Conservation (phyloP, 92 coral and sea anemone species). For the Isaurus tuberculatus region DNA sequence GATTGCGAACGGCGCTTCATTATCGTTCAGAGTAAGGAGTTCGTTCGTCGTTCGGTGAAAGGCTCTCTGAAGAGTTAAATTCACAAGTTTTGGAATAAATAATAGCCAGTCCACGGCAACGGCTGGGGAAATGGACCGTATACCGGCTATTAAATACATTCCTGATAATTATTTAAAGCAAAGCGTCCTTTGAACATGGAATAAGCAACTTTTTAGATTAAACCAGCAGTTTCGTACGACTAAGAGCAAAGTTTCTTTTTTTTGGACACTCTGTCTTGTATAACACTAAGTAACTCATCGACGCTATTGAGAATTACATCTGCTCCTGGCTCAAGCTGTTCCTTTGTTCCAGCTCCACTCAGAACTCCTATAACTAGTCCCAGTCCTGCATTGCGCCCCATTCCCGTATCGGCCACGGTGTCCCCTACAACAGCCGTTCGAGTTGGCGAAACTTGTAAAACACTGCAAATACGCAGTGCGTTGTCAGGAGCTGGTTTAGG, state of each 20-base stretch:
- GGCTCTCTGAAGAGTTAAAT: too few relatives aligned
- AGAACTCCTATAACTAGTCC: slow-evolving; percentile 90
- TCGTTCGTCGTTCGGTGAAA: too few relatives aligned
- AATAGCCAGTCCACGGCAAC: too few relatives aligned
- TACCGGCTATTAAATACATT: too few relatives aligned
- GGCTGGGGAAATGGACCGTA: too few relatives aligned
- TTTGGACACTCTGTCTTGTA: slow-evolving; percentile 11
- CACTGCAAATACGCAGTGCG: slow-evolving; percentile 86
- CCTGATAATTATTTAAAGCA: too few relatives aligned
- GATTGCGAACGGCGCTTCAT: too few relatives aligned
- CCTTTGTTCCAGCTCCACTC: slow-evolving; percentile 85
- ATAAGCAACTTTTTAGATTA: too few relatives aligned
- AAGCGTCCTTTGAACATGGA: too few relatives aligned
- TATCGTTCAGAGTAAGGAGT: too few relatives aligned
- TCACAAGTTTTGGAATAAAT: too few relatives aligned
- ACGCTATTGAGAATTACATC: slow-evolving; percentile 81
- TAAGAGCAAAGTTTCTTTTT: background rate
- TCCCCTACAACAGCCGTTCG: slow-evolving; percentile 89
- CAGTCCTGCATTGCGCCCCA: slow-evolving; percentile 93
- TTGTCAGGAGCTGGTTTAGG: slow-evolving; percentile 95
- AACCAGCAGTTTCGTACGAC: too few relatives aligned
- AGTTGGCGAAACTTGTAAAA: slow-evolving; percentile 70
- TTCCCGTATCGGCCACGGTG: slow-evolving; percentile 86
- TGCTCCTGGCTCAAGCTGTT: slow-evolving; percentile 76
- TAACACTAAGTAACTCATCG: slow-evolving; percentile 71